Evolutionary conservation across 2,888 invertebrate genomes (phyloP), one percentile per base, ranked within the genome.

Genomic region (Byasa hedistus): DNA sequence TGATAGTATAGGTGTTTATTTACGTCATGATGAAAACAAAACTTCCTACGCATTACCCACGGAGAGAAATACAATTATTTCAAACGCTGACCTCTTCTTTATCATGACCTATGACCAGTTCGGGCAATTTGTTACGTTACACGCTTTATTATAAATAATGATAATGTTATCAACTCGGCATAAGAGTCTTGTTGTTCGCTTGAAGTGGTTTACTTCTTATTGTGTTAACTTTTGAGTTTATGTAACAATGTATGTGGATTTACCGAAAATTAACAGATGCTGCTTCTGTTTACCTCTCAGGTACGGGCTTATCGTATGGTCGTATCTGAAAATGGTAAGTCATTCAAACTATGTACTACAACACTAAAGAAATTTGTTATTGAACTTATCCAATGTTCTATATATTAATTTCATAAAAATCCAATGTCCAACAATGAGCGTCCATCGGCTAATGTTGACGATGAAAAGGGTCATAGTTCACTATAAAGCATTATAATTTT

Each of bases 241-340:
- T 21, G 48, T 10, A 27, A 32, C 32, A 70, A 75, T 75, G 74
- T 58, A 68, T 55, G 63, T 66, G 48, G 75, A 74, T 58, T 21
- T 70, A 3, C 75, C 75, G 8, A 60, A 68, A 21, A 19, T 71
- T 2, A 65, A 59, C 10, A 69, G 68, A 59, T 76, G 73, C 44
- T 76, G 73, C 57, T 73, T 65, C 56, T 75, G 70, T 21, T 57
- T 72, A n/a, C 72, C 73, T 0, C 64, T 72, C 0, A 67, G 78
- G n/a, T 59, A 66, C 24, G 77, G 77, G 0, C 60, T 78, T 27
- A 64, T 78, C n/a, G 63, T 68, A 3, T 75, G 72, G 72, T 72
- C 72, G 5, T 78, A 76, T 68, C 36, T 72, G 3, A 78, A 74
- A 51, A 57, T 69, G 39, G 68, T 68, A 32, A 62, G 64, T 68